These are phyloP conservation scores for Dolichomitus sp. DNA, from an alignment of 2,888 invertebrate genomes.

Conservation along the genomic window DNA sequence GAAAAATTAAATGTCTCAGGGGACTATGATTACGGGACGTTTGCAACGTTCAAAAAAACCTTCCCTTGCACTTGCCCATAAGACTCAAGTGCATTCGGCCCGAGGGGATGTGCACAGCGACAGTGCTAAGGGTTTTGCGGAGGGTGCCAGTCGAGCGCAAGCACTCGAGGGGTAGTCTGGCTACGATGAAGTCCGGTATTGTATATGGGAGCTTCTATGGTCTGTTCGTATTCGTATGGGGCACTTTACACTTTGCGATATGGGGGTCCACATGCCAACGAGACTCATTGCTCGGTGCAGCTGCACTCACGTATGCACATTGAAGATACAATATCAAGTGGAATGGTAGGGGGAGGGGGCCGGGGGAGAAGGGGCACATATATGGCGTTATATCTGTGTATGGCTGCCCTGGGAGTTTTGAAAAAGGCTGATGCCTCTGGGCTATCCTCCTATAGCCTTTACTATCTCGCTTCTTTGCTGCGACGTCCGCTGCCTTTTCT, in stretches of 20 bases:
- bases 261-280: constrained; percentile 23
- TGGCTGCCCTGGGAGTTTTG: constrained; percentile 29
- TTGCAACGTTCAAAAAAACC: constrained; percentile 14
- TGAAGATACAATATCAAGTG: constrained; percentile 28
- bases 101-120: constrained; percentile 41
- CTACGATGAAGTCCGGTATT: constrained; percentile 62
- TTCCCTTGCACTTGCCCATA: constrained; percentile 39
- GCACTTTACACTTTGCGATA: constrained; percentile 15
- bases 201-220: constrained; percentile 55
- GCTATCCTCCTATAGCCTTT: constrained; percentile 42
- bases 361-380: no score
- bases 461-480: constrained; percentile 14
- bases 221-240: constrained; percentile 11
- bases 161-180: constrained; percentile 66
- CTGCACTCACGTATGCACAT: constrained; percentile 39
- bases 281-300: constrained; percentile 40
- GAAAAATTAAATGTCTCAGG: constrained; percentile 25
- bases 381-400: not conserved
- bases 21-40: constrained; percentile 10
- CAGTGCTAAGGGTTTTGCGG: constrained; percentile 49
- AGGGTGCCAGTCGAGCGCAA: constrained; percentile 61
- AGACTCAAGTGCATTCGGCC: constrained; percentile 61
- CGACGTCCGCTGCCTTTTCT: constrained; percentile 38
- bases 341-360: no score
- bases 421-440: constrained; percentile 56